phyloP scores from a whole-genome alignment of 2,113 vertebrate genomes.

The Himantopus leucocephalus region DNA sequence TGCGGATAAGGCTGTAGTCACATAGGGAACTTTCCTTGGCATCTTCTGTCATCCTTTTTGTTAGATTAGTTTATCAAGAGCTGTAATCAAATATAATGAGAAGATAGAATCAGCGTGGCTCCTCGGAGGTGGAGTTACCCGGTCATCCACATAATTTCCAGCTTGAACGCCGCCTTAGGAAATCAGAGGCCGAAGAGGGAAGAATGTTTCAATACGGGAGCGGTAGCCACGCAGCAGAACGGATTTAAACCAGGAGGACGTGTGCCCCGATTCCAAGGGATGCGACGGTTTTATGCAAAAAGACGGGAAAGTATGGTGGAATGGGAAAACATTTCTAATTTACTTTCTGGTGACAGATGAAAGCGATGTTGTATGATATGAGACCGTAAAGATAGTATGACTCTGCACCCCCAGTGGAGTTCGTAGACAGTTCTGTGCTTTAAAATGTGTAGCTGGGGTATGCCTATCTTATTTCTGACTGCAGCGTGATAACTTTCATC shows the following conservation, averaged over 20 bases:
- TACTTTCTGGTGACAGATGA: slow-evolving; percentile 32
- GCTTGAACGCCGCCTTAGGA: neutral
- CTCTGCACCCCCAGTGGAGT: neutral
- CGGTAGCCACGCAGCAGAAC: neutral
- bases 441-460: neutral
- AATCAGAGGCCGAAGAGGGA: neutral
- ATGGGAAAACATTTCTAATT: slow-evolving; percentile 1
- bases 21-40: neutral
- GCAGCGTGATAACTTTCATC: slow-evolving; percentile 12
- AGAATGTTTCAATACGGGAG: neutral
- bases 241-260: neutral
- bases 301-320: neutral
- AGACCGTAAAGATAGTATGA: neutral
- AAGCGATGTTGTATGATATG: neutral
- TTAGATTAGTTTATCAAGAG: neutral
- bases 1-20: neutral
- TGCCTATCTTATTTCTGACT: slow-evolving; percentile 32
- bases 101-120: neutral
- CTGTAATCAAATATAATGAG: neutral
- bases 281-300: neutral
- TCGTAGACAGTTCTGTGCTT: slow-evolving; percentile 18
- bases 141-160: neutral
- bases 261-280: neutral
- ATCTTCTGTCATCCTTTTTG: neutral
- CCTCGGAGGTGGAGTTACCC: neutral